A percentile compares a stretch with the other conserved stretches of the same genome.
These are phyloP conservation scores for Bubo blakistoni DNA, from an alignment of 2,113 vertebrate genomes.

Conservation along the genomic window DNA sequence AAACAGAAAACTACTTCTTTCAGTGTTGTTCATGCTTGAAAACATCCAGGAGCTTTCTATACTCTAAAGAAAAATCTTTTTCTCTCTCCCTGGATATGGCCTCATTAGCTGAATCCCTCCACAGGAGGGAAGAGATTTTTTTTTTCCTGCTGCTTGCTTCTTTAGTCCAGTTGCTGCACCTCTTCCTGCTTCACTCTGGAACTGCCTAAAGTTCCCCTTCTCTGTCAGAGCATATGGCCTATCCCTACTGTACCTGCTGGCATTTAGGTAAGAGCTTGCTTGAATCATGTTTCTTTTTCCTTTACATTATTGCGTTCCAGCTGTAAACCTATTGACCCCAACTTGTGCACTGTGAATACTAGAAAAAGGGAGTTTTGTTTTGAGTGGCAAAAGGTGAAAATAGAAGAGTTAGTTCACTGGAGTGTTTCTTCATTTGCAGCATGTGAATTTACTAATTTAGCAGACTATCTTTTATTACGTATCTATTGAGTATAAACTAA, in stretches of 20 bases:
- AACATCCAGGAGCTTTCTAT: background rate
- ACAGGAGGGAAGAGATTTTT: constrained; percentile 13
- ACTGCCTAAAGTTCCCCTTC: constrained; percentile 28
- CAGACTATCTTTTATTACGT: background rate
- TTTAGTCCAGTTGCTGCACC: constrained; percentile 38
- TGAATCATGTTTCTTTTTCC: background rate
- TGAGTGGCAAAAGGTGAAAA: background rate
- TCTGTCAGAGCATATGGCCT: constrained; percentile 28
- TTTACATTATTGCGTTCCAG: background rate
- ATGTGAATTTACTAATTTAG: background rate
- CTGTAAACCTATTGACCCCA: background rate
- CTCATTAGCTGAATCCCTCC: constrained; percentile 34
- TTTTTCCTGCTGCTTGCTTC: constrained; percentile 46
- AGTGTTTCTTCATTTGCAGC: background rate
- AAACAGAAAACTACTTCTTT: background rate
- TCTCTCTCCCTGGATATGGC: constrained; percentile 12
- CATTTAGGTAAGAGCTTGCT: constrained; percentile 52
- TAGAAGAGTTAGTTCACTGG: background rate
- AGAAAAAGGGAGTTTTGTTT: background rate
- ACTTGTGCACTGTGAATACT: background rate
- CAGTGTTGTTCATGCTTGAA: background rate
- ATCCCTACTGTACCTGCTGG: constrained; percentile 10
- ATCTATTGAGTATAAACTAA: background rate
- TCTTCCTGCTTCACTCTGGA: constrained; percentile 51
- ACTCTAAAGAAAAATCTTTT: constrained; percentile 26